These are phyloP conservation scores for Platynereis dumerilii DNA, from an alignment of 2,888 invertebrate species.

Conservation along the genomic window DNA sequence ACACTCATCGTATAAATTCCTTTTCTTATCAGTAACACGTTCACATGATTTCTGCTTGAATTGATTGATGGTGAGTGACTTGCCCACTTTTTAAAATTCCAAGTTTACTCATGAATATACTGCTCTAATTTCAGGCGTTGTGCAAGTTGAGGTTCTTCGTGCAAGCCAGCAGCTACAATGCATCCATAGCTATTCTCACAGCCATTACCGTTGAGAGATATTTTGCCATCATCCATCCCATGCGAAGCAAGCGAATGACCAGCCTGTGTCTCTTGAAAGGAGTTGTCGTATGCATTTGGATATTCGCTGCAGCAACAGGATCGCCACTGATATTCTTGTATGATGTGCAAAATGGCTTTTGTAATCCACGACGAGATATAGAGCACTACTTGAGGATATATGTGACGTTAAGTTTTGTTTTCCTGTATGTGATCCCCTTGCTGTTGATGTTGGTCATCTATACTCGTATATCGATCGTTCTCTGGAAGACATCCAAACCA, in stretches of 20 bases:
- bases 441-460: constrained; percentile 80
- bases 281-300: constrained; percentile 81
- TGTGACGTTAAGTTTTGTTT: constrained; percentile 24
- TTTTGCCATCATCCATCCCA: constrained; percentile 70
- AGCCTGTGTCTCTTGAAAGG: constrained; percentile 76
- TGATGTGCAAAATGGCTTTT: constrained; percentile 12
- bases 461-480: constrained; percentile 80
- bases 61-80: too few relatives aligned
- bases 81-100: too few relatives aligned
- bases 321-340: constrained; percentile 85
- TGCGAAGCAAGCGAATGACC: constrained; percentile 84
- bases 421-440: constrained; percentile 70
- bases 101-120: too few relatives aligned
- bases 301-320: constrained; percentile 81
- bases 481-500: constrained; percentile 72
- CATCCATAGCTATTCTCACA: constrained; percentile 86
- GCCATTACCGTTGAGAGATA: constrained; percentile 66
- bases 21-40: too few relatives aligned
- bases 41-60: too few relatives aligned
- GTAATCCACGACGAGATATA: not conserved
- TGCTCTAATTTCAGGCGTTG: constrained; percentile 62
- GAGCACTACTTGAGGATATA: constrained; percentile 25
- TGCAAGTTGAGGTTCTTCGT: constrained; percentile 92
- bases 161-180: constrained; percentile 86
- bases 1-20: too few relatives aligned